These are phyloP conservation scores for Halocynthia aurantium DNA, from an alignment of 23 tunicate genomes.

Conservation along the genomic window DNA sequence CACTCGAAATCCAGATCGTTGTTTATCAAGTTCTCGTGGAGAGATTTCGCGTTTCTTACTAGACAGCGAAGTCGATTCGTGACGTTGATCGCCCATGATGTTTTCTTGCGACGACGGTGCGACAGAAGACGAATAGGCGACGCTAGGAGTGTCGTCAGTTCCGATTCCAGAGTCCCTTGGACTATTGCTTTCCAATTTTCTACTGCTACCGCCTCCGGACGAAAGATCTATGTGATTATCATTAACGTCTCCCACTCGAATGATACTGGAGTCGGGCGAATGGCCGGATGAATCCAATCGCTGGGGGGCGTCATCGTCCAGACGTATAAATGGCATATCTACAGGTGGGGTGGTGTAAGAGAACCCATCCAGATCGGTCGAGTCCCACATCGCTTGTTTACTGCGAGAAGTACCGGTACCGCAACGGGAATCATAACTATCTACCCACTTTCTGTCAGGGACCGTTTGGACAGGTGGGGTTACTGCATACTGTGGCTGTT, in stretches of 20 bases:
- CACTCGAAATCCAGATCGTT: no score
- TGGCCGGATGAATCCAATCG: not conserved
- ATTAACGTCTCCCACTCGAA: not conserved
- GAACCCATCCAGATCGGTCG: slow-evolving; percentile 16
- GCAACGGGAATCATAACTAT: slow-evolving; percentile 13
- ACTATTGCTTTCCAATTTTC: slow-evolving; percentile 23
- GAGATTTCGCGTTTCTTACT: no score
- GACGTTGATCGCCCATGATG: no score
- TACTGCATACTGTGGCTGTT: no score
- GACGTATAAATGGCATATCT: no score
- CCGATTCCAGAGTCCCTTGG: slow-evolving; percentile 22
- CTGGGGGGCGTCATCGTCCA: not conserved
- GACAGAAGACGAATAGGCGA: slow-evolving; percentile 3
- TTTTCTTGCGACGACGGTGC: not conserved
- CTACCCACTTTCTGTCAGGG: slow-evolving; percentile 15
- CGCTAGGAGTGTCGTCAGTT: slow-evolving; percentile 3
- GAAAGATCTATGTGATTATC: not conserved
- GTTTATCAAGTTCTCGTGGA: no score
- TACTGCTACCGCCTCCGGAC: not conserved
- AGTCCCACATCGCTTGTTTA: slow-evolving; percentile 22
- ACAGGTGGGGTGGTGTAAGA: slow-evolving; percentile 10
- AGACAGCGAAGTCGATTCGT: no score
- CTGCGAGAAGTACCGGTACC: slow-evolving; percentile 19
- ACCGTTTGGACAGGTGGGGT: no score
- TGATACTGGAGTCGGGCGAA: not conserved